Evolutionary conservation across 2,888 invertebrate species (phyloP).

Genomic region (Leptothorax acervorum): DNA sequence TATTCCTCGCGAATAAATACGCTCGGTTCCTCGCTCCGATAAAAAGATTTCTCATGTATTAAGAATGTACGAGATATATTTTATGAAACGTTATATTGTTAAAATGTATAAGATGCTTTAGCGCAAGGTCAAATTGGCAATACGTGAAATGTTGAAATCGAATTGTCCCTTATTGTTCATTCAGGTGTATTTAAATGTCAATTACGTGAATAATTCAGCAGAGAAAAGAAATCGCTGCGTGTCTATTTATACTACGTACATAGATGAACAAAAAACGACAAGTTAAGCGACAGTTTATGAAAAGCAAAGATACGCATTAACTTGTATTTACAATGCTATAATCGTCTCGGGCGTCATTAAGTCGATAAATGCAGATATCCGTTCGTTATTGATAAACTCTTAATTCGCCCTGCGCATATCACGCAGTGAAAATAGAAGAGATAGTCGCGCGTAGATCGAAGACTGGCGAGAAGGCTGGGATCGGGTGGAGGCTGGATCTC

Average conservation of each 20-base stretch:
- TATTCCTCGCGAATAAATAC: not conserved
- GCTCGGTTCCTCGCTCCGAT: not conserved
- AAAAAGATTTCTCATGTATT: not conserved
- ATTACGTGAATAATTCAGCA: not conserved
- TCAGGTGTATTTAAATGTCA: slow-evolving; percentile 17
- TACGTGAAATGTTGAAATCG: not conserved
- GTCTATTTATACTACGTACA: not conserved
- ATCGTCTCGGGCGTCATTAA: not conserved
- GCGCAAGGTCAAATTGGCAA: not conserved
- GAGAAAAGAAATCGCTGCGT: not conserved
- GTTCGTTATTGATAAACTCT: not conserved
- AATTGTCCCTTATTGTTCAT: not conserved
- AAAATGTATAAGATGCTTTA: not conserved
- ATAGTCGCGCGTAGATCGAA: not conserved
- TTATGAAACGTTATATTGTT: not conserved
- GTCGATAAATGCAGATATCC: not conserved
- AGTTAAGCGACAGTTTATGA: not conserved
- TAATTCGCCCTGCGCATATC: not conserved
- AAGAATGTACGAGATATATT: not conserved
- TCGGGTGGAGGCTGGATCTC: slow-evolving; percentile 8
- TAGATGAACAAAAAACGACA: not conserved
- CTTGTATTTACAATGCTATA: not conserved
- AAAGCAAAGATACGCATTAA: not conserved
- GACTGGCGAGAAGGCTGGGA: slow-evolving; percentile 20
- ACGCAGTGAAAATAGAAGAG: not conserved